Base-by-base conservation (phyloP, 2,888 invertebrate genomes). In the Germaria angustata region DNA sequence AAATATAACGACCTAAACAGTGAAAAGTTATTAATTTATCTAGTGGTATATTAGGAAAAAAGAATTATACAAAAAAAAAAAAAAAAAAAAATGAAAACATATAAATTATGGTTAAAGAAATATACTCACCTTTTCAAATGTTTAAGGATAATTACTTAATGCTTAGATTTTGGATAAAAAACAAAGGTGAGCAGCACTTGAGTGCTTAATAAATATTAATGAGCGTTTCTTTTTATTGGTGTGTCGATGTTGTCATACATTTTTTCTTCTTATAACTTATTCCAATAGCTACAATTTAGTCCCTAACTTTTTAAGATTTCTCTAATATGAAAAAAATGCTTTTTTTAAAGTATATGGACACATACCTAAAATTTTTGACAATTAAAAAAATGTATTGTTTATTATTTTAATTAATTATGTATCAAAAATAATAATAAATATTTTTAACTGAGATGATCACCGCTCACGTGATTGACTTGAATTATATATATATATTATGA, bases 61-160 rank as follows among this genome's bases (percentile, higher is more conserved):
- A 55, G 34, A 36, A 13, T 46, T 6, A 32, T 28, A 22, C 28
- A 57, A 34, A 28, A 15, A 36, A n/a, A n/a, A n/a, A n/a, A n/a
- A n/a, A n/a, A n/a, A n/a, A n/a, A n/a, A n/a, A n/a, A n/a, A 59
- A 53, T 20, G 17, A 17, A 69, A 32, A 44, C 7, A 57, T 44
- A 9, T 41, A 15, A 57, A 69, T 44, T 34, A 6, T 69, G 15
- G 4, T 55, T 32, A 32, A 63, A 28, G 20, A 28, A 28, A 28
- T 28, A 28, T 28, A 28, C 28, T 5, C 6, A 28, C 28, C 6
- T 28, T 28, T 5, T 28, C 15, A 73, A 55, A 51, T 28, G 11
- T 55, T 55, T 41, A 72, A 72, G 53, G 53, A 73, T 73, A 73
- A 5, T n/a, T n/a, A n/a, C 24, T 72, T 44, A 41, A 32, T 17